Conservation (phyloP, 2,797 vertebrate genomes). For the Acestrorhynchus altus region DNA sequence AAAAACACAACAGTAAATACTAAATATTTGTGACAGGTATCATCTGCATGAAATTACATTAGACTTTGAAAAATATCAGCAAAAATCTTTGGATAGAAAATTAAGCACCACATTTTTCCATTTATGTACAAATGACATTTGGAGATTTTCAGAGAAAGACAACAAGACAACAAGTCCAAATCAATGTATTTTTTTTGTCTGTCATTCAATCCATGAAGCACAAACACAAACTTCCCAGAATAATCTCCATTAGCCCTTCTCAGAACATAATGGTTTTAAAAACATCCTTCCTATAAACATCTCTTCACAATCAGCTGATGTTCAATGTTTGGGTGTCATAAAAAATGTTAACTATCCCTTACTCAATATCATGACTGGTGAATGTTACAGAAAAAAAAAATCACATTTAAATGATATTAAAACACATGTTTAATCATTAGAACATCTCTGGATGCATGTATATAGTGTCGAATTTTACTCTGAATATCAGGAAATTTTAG, state of each 20-base stretch:
- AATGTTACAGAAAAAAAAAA: too few species aligned
- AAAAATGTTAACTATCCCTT: neutral
- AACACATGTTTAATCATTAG: neutral
- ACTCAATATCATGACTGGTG: neutral
- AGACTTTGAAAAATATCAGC: constrained; percentile 28
- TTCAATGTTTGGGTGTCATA: too few species aligned
- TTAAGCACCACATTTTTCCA: constrained; percentile 36
- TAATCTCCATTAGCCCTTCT: constrained; percentile 58
- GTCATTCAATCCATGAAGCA: constrained; percentile 68
- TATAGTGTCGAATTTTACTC: constrained; percentile 10
- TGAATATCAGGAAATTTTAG: constrained; percentile 42
- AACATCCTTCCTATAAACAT: neutral
- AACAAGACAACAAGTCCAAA: constrained; percentile 64
- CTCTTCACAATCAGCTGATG: too few species aligned
- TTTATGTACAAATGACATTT: constrained; percentile 39
- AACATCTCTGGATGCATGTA: neutral
- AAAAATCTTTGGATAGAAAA: constrained; percentile 49
- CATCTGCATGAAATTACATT: constrained; percentile 47
- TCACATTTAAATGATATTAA: neutral
- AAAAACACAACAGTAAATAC: constrained; percentile 49
- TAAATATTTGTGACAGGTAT: constrained; percentile 66
- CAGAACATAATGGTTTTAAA: too few species aligned
- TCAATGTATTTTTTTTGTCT: constrained; percentile 60
- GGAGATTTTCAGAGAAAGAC: constrained; percentile 58
- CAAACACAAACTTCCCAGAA: constrained; percentile 58